Evolutionary conservation across 1,140 invertebrate species (phyloP).

Genomic region (Hydropsyche tenuis): DNA sequence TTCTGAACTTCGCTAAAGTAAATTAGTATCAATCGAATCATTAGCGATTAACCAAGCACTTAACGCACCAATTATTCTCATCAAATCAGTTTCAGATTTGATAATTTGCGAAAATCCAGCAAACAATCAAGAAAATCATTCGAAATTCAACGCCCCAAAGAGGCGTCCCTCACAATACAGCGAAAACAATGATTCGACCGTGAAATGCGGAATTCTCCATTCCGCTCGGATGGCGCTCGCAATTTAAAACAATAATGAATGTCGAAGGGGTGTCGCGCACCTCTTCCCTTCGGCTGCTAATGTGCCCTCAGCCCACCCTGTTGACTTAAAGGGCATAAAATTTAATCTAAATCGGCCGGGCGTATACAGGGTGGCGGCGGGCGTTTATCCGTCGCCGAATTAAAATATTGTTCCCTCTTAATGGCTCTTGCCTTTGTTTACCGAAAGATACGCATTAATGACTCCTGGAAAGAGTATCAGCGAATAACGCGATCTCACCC

Average conservation of each 20-base stretch:
- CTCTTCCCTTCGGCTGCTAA: constrained; percentile 1
- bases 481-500: background rate
- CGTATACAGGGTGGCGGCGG: too few species aligned
- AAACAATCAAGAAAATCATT: too few species aligned
- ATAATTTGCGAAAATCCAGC: too few species aligned
- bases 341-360: constrained; percentile 42
- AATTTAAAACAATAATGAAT: constrained; percentile 44
- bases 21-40: too few species aligned
- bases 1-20: too few species aligned
- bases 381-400: constrained; percentile 36
- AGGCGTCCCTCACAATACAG: background rate
- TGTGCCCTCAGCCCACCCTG: constrained; percentile 5
- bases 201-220: constrained; percentile 33
- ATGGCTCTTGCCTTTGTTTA: constrained; percentile 28
- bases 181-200: constrained; percentile 29
- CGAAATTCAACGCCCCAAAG: too few species aligned
- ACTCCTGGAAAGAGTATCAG: background rate
- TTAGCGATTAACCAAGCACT: too few species aligned
- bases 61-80: too few species aligned
- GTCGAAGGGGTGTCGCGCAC: constrained; percentile 18
- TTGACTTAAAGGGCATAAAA: constrained; percentile 40
- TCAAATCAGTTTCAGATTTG: too few species aligned
- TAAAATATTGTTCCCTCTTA: constrained; percentile 42
- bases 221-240: constrained; percentile 21
- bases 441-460: constrained; percentile 26